Percentiles rank a stretch among this genome's conserved stretches.
phyloP scores from a whole-genome alignment of 1,140 invertebrate genomes.

The Colletes latitarsis region DNA sequence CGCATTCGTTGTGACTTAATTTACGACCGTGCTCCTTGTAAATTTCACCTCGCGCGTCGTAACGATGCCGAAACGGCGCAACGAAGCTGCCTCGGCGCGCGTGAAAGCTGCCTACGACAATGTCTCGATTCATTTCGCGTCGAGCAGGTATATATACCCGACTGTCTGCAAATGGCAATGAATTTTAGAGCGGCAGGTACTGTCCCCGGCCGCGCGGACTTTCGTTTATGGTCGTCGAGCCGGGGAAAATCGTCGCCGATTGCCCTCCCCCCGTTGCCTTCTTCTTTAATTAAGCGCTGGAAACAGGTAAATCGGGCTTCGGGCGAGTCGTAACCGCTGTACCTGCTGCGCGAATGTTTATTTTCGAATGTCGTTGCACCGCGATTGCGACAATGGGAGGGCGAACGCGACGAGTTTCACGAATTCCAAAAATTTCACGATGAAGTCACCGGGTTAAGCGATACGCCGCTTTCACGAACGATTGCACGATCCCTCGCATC shows the following conservation, averaged over 20 bases:
- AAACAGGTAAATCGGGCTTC: slow-evolving; percentile 13
- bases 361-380: not conserved
- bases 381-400: not conserved
- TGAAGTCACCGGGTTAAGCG: slow-evolving; percentile 26
- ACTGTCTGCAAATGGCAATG: slow-evolving; percentile 30
- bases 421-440: slow-evolving; percentile 24
- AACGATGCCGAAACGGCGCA: slow-evolving; percentile 56
- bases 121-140: slow-evolving; percentile 42
- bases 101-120: slow-evolving; percentile 58
- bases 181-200: slow-evolving; percentile 25
- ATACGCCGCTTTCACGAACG: slow-evolving; percentile 38
- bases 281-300: not conserved
- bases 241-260: slow-evolving; percentile 1
- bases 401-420: not conserved
- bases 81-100: slow-evolving; percentile 39
- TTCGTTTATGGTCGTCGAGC: slow-evolving; percentile 23
- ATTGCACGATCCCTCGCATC: slow-evolving; percentile 22
- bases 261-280: not conserved
- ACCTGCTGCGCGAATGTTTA: not conserved
- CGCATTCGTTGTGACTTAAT: slow-evolving; percentile 58
- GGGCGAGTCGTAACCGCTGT: not conserved
- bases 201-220: not conserved
- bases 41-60: slow-evolving; percentile 58
- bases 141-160: slow-evolving; percentile 12
- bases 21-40: slow-evolving; percentile 55